Evolutionary conservation across 1,140 invertebrate species (phyloP).

Genomic region (Teleogryllus occipitalis): DNA sequence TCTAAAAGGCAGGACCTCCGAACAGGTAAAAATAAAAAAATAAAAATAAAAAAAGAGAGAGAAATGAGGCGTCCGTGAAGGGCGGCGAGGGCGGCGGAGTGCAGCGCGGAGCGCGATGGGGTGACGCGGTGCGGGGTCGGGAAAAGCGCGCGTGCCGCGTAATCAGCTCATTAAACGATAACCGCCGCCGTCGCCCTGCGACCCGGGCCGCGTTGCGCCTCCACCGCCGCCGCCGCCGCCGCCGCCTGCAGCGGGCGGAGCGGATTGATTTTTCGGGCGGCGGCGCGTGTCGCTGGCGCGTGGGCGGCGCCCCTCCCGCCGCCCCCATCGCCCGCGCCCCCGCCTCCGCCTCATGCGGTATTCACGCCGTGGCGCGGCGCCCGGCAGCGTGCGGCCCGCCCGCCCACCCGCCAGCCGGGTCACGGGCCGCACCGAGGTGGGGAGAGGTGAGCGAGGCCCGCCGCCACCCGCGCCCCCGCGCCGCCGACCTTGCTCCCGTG

Average conservation of each 20-base stretch:
- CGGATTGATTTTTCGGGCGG: background rate
- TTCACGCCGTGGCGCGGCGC: background rate
- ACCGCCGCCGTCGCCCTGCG: background rate
- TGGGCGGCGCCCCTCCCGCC: background rate
- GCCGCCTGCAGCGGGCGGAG: background rate
- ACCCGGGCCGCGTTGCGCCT: background rate
- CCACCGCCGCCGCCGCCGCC: no score
- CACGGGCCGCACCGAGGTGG: background rate
- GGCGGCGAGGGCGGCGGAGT: no score
- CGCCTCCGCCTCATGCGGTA: background rate
- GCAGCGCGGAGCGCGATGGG: background rate
- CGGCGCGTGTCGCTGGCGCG: background rate
- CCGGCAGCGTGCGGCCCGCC: background rate
- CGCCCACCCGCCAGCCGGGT: background rate
- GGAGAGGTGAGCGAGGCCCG: background rate
- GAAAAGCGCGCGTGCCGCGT: background rate
- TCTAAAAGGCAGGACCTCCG: no score
- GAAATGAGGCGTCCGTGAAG: no score
- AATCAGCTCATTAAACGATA: conserved; percentile 5
- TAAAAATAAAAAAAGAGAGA: no score
- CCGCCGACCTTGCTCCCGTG: no score
- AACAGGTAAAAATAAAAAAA: no score
- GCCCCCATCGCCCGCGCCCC: no score
- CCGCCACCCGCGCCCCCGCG: no score
- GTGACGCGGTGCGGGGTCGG: no score